Percentiles rank a stretch among this genome's conserved stretches.
These are phyloP conservation scores for Crepidodera aurea DNA, from an alignment of 2,888 invertebrate species.

Conservation along the genomic window DNA sequence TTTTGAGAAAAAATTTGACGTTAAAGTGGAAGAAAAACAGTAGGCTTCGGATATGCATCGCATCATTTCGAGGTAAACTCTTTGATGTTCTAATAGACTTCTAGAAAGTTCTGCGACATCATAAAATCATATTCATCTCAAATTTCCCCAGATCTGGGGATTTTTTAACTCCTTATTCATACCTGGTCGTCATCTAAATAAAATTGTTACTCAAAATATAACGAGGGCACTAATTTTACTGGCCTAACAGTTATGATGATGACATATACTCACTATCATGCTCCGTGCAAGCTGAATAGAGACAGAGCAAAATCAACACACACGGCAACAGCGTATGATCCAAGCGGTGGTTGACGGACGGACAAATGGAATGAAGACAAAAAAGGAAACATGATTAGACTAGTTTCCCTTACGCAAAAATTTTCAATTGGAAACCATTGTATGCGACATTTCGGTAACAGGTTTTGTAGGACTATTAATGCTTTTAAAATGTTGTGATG, in stretches of 20 bases:
- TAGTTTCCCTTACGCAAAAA: slow-evolving; percentile 18
- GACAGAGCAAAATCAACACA: slow-evolving; percentile 71
- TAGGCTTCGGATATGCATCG: no score
- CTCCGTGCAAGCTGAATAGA: slow-evolving; percentile 86
- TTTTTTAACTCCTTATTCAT: no score
- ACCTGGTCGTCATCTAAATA: background rate
- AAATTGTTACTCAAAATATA: background rate
- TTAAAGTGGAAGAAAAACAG: no score
- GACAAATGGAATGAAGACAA: slow-evolving; percentile 60
- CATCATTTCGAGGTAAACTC: no score
- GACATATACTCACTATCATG: slow-evolving; percentile 84
- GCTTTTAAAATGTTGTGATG: no score
- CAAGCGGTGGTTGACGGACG: slow-evolving; percentile 52
- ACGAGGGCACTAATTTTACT: background rate
- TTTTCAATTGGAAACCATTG: background rate
- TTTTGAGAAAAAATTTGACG: no score
- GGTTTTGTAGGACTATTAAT: background rate
- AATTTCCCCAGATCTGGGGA: no score
- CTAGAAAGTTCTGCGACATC: no score
- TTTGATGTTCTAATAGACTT: no score
- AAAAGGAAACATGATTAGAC: slow-evolving; percentile 54
- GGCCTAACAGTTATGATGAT: slow-evolving; percentile 16
- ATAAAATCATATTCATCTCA: no score
- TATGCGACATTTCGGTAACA: slow-evolving; percentile 3
- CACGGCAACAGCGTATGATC: slow-evolving; percentile 52